phyloP scores from a whole-genome alignment of 2,797 vertebrate genomes.

The Gymnopithys bicolor region DNA sequence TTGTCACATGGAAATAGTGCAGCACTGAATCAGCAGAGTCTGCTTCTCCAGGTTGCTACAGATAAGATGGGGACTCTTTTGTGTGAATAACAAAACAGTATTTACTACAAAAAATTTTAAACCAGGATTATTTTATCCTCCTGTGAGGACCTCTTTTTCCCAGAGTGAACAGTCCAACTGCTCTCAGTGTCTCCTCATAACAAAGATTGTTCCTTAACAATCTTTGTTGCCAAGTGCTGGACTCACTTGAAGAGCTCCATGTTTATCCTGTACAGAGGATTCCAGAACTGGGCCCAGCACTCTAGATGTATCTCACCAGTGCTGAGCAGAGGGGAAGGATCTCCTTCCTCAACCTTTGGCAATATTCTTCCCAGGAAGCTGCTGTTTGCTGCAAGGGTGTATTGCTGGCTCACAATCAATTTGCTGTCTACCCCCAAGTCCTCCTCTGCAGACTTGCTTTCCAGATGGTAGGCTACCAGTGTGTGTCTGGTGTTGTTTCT shows the following conservation, averaged over 20 bases:
- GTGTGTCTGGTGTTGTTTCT: not conserved
- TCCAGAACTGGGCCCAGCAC: not conserved
- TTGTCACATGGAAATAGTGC: not conserved
- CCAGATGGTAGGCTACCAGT: not conserved
- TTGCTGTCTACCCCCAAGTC: not conserved
- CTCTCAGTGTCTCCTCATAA: not conserved
- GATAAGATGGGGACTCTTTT: not conserved
- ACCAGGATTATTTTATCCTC: not conserved
- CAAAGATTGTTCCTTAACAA: not conserved
- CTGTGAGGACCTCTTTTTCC: not conserved
- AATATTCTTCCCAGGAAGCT: not conserved
- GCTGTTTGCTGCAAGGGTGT: not conserved
- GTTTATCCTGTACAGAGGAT: not conserved
- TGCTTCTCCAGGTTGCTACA: not conserved
- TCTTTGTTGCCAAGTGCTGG: not conserved
- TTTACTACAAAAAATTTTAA: not conserved
- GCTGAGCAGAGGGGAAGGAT: not conserved
- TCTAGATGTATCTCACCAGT: not conserved
- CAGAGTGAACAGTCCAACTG: not conserved
- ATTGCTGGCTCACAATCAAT: not conserved
- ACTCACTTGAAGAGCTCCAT: not conserved
- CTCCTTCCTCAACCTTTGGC: accelerated
- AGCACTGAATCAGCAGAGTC: not conserved
- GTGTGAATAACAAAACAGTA: not conserved
- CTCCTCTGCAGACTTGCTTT: not conserved